These are phyloP conservation scores for Anolis carolinensis DNA, from an alignment of 2,113 vertebrate species.

Conservation along the genomic window DNA sequence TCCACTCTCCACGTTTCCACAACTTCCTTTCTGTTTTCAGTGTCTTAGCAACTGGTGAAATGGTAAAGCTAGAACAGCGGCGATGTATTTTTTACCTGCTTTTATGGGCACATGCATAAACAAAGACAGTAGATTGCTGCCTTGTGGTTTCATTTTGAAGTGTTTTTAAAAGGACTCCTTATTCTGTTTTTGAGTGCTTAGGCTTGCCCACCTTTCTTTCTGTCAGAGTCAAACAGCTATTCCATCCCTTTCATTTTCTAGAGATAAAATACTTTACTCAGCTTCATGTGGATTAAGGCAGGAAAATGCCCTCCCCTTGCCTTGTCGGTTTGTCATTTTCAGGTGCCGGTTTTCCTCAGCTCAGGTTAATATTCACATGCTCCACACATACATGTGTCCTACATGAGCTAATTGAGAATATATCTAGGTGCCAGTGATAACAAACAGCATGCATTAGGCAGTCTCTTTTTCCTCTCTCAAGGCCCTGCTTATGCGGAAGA, in stretches of 20 bases:
- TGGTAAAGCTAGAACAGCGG: not conserved
- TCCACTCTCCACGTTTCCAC: not conserved
- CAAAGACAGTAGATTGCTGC: not conserved
- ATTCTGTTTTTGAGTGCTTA: not conserved
- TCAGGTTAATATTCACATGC: not conserved
- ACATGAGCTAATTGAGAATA: not conserved
- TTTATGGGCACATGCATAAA: not conserved
- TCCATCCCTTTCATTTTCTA: not conserved
- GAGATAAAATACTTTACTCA: not conserved
- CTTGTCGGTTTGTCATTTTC: not conserved
- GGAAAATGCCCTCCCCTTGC: not conserved
- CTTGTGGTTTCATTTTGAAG: not conserved
- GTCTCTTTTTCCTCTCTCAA: not conserved
- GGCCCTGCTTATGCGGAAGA: not conserved
- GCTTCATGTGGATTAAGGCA: not conserved
- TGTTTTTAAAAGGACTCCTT: too few relatives aligned
- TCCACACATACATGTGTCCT: not conserved
- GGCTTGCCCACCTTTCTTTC: too few relatives aligned
- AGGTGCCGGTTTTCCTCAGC: not conserved
- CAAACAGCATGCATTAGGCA: too few relatives aligned
- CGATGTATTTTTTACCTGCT: not conserved
- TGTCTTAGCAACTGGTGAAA: not conserved
- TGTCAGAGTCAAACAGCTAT: not conserved
- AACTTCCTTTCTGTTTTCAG: not conserved
- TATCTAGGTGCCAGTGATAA: not conserved